Evolutionary conservation across 1,140 invertebrate species (phyloP).

Genomic region (Bombus soroeensis): DNA sequence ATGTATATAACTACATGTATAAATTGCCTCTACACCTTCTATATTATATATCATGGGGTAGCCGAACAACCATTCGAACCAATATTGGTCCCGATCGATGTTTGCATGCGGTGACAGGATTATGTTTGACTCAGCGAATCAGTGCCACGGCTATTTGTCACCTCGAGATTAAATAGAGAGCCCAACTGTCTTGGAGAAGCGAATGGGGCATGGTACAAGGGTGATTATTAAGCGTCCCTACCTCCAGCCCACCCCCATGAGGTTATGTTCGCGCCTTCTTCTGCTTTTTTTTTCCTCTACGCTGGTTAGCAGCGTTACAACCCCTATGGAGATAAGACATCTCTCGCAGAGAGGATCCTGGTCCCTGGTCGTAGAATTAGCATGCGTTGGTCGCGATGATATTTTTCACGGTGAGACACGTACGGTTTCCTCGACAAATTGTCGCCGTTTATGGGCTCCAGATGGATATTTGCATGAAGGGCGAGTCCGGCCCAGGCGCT

Average conservation of each 20-base stretch:
- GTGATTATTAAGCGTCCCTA: constrained; percentile 60
- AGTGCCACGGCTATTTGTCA: constrained; percentile 77
- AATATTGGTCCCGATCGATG: constrained; percentile 75
- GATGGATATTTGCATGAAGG: constrained; percentile 47
- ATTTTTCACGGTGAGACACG: constrained; percentile 40
- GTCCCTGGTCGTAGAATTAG: constrained; percentile 44
- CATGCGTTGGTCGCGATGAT: constrained; percentile 21
- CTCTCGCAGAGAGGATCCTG: constrained; percentile 14
- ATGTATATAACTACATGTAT: no score
- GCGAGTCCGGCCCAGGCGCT: neutral
- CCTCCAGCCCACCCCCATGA: neutral
- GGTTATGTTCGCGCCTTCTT: neutral
- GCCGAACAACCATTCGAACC: constrained; percentile 38
- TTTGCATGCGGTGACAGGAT: constrained; percentile 78
- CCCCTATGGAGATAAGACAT: constrained; percentile 57
- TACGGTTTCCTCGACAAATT: constrained; percentile 44
- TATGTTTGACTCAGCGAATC: constrained; percentile 79
- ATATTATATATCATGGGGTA: constrained; percentile 5
- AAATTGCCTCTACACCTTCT: constrained; percentile 24
- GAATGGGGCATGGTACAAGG: constrained; percentile 60
- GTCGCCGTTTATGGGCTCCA: constrained; percentile 40
- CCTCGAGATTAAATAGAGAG: constrained; percentile 77
- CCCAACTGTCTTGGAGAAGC: constrained; percentile 71
- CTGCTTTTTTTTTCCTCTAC: neutral
- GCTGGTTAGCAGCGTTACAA: constrained; percentile 12